Percentiles rank a stretch among this genome's conserved stretches.
Evolutionary conservation across 2,113 vertebrate genomes (phyloP).

Genomic region (Fregata magnificens): DNA sequence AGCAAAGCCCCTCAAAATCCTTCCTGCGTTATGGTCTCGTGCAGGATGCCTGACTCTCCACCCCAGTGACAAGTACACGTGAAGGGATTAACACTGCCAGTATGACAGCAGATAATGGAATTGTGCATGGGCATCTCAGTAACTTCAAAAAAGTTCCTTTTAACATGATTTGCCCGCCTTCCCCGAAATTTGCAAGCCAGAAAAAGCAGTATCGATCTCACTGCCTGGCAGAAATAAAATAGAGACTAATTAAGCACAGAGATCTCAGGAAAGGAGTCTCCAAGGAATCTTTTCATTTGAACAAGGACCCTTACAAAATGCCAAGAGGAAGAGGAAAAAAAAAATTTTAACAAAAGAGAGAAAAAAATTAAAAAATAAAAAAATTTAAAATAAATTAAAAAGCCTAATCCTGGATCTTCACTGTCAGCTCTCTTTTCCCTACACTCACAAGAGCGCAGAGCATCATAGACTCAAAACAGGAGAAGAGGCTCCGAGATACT

Average conservation of each 20-base stretch:
- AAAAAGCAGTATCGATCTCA: neutral
- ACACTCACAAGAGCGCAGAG: neutral
- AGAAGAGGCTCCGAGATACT: neutral
- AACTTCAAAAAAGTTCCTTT: neutral
- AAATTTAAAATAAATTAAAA: too few relatives aligned
- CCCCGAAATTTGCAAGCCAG: neutral
- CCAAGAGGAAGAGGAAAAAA: neutral
- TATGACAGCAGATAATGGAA: neutral
- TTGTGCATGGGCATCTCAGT: neutral
- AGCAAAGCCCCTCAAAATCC: neutral
- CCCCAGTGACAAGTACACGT: accelerated
- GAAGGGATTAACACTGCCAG: neutral
- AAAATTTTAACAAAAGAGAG: too few relatives aligned
- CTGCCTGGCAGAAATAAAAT: neutral
- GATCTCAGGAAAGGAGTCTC: neutral
- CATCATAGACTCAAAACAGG: neutral
- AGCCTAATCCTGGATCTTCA: neutral
- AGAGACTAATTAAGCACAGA: neutral
- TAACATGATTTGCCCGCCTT: neutral
- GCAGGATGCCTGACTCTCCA: neutral
- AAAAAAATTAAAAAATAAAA: too few relatives aligned
- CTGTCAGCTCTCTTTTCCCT: neutral
- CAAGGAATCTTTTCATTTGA: neutral
- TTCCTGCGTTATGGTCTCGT: accelerated
- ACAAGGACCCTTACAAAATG: neutral